Percentiles rank a stretch among this genome's conserved stretches.
phyloP scores from a whole-genome alignment of 2,888 invertebrate genomes.

The Opisthograptis luteolata region DNA sequence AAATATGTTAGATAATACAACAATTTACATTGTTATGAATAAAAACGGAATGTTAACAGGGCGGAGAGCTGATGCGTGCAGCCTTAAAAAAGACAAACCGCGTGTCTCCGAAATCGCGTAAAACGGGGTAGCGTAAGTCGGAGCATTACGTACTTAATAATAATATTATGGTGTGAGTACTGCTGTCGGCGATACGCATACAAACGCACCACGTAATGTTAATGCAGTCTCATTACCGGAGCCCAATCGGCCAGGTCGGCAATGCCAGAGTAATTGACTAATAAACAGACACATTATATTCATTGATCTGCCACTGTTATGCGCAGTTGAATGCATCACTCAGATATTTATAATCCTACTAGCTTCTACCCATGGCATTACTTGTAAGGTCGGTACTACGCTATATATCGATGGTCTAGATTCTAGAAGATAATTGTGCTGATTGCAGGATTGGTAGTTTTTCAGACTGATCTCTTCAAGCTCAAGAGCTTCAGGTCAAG shows the following conservation, averaged over 20 bases:
- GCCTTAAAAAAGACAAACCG: no score
- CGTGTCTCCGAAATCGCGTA: no score
- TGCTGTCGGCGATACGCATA: neutral
- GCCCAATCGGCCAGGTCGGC: conserved; percentile 11
- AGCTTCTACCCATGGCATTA: neutral
- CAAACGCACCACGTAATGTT: neutral
- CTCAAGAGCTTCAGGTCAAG: no score
- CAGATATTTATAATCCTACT: neutral
- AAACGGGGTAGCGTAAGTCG: no score
- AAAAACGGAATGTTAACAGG: no score
- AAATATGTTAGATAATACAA: no score
- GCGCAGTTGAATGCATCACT: neutral
- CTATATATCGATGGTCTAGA: neutral
- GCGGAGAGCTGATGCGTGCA: no score
- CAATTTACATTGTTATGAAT: no score
- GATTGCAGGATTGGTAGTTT: no score
- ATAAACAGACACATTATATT: conserved; percentile 19
- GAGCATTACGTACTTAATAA: no score
- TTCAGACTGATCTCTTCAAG: no score
- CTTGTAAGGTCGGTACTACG: neutral
- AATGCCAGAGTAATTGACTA: conserved; percentile 13
- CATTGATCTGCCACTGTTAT: conserved; percentile 5
- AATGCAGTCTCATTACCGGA: conserved; percentile 7
- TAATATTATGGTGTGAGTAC: neutral
- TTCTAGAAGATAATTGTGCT: no score